These are phyloP conservation scores for Tenualosa ilisha DNA, from an alignment of 2,797 vertebrate species.

Conservation along the genomic window DNA sequence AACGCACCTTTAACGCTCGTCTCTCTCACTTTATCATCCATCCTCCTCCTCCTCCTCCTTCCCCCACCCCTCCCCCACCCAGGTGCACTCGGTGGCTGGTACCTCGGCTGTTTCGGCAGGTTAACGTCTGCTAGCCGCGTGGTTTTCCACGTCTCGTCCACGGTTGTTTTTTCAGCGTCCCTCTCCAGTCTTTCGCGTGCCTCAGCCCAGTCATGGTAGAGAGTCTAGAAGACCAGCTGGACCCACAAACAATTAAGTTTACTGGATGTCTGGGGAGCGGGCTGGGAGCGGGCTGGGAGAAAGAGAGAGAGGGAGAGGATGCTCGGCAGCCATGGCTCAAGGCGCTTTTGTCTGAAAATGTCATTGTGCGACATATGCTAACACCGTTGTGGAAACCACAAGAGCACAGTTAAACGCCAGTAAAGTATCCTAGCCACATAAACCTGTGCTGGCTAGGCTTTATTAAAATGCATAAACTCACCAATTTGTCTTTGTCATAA, in stretches of 20 bases:
- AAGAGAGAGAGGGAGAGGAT: neutral
- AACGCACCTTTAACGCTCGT: slow-evolving; percentile 39
- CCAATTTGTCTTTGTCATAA: slow-evolving; percentile 45
- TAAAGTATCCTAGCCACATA: slow-evolving; percentile 50
- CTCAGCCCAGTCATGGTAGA: slow-evolving; percentile 29
- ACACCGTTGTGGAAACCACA: slow-evolving; percentile 37
- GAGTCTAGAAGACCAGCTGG: slow-evolving; percentile 48
- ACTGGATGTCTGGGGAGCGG: slow-evolving; percentile 38
- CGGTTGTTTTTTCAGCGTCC: slow-evolving; percentile 29
- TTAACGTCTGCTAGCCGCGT: neutral
- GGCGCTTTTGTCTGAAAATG: slow-evolving; percentile 54
- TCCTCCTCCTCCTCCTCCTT: slow-evolving; percentile 15
- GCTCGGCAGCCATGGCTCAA: slow-evolving; percentile 14
- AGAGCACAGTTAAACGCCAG: slow-evolving; percentile 48
- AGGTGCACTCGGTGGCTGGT: slow-evolving; percentile 32
- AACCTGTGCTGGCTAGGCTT: slow-evolving; percentile 41
- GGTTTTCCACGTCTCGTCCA: slow-evolving; percentile 16
- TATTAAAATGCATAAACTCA: slow-evolving; percentile 46
- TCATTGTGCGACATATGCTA: slow-evolving; percentile 50
- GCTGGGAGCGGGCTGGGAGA: neutral
- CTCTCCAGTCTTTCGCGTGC: slow-evolving; percentile 30
- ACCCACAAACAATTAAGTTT: slow-evolving; percentile 46
- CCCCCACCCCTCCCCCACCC: slow-evolving; percentile 44
- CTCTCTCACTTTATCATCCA: neutral
- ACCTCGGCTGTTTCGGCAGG: slow-evolving; percentile 18